Conservation (phyloP, 2,888 invertebrate genomes). For the Chironomus tentans region DNA sequence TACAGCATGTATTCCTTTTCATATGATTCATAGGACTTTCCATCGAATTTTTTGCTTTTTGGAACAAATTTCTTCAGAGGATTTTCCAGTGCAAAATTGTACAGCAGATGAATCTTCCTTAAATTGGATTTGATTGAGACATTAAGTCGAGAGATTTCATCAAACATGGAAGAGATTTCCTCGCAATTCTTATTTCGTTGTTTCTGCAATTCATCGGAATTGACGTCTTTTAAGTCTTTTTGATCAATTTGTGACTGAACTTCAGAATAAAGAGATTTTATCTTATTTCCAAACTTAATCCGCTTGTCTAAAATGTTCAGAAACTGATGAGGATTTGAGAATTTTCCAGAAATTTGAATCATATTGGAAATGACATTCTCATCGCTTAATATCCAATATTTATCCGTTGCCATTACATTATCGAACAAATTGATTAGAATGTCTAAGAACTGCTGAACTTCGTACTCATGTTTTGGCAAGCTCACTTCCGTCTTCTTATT, state of each 20-base stretch:
- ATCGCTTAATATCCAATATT: neutral
- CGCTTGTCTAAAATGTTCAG: neutral
- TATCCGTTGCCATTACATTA: neutral
- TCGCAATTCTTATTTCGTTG: neutral
- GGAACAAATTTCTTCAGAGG: neutral
- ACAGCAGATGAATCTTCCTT: neutral
- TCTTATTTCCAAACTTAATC: neutral
- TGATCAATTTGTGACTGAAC: neutral
- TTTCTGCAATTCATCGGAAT: neutral
- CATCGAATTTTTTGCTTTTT: neutral
- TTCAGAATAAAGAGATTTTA: neutral
- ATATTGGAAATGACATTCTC: neutral
- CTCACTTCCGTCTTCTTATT: neutral
- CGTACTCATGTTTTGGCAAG: neutral
- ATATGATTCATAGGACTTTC: neutral
- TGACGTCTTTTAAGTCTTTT: neutral
- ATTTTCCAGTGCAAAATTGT: neutral
- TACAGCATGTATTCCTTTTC: neutral
- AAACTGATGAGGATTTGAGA: neutral
- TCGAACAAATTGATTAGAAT: neutral
- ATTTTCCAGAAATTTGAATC: too few relatives aligned
- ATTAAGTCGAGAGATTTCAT: neutral
- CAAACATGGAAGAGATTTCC: neutral
- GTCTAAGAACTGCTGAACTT: neutral
- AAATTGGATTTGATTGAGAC: neutral